Evolutionary conservation across 2,797 vertebrate genomes (phyloP).

Genomic region (Tapirus indicus): DNA sequence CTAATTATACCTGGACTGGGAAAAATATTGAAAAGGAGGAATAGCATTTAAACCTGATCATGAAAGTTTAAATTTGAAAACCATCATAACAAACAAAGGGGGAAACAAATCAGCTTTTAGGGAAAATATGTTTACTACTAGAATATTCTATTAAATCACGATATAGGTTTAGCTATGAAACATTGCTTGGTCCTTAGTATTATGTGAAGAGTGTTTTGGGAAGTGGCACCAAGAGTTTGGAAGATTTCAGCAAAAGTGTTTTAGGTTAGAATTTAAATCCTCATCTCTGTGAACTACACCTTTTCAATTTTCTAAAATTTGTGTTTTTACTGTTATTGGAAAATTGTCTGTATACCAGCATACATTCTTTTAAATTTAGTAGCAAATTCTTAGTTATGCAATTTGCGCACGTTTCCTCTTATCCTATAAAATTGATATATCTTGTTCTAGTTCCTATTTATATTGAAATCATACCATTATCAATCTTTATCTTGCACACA

Average conservation of each 20-base stretch:
- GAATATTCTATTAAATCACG: neutral
- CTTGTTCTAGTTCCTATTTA: slow-evolving; percentile 2
- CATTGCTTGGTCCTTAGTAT: neutral
- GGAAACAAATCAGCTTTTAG: neutral
- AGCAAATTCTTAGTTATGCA: slow-evolving; percentile 12
- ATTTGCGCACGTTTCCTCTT: neutral
- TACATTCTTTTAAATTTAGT: neutral
- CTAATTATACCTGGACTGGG: neutral
- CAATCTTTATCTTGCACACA: slow-evolving; percentile 35
- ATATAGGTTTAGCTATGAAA: neutral
- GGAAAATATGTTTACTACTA: neutral
- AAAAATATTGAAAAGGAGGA: neutral
- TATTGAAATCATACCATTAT: slow-evolving; percentile 53
- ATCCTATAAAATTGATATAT: slow-evolving; percentile 55
- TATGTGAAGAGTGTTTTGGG: neutral
- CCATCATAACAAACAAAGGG: neutral
- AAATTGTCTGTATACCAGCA: neutral
- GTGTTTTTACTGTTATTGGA: neutral
- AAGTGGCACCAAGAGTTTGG: neutral
- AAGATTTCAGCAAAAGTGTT: neutral
- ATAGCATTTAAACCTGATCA: neutral
- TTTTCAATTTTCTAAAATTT: neutral
- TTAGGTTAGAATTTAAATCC: neutral
- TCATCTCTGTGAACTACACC: neutral
- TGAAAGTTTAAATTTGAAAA: slow-evolving; percentile 45